These are phyloP conservation scores for Enteromius unitaeniatus DNA, from an alignment of 2,797 vertebrate species.

Conservation along the genomic window DNA sequence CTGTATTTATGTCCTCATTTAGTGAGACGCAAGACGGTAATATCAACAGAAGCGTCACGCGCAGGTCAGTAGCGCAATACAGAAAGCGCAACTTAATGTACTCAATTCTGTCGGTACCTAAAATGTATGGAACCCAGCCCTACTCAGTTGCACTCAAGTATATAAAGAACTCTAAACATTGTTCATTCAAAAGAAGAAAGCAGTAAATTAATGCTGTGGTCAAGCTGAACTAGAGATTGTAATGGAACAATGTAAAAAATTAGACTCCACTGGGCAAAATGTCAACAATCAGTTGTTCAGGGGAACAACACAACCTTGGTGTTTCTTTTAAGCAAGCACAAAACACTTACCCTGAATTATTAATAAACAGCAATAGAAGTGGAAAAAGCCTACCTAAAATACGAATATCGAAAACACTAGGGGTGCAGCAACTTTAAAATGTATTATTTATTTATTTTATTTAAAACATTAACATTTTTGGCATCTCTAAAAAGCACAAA, in stretches of 20 bases:
- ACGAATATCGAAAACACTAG: background rate
- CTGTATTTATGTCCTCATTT: no score
- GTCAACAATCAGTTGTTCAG: background rate
- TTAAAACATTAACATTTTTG: background rate
- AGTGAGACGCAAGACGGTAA: no score
- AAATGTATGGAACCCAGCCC: no score
- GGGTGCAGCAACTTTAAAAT: background rate
- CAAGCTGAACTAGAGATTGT: conserved; percentile 16
- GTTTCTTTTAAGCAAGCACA: background rate
- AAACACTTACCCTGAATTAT: background rate
- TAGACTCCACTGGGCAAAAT: conserved; percentile 28
- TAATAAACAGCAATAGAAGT: conserved; percentile 8
- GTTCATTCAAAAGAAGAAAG: conserved; percentile 14
- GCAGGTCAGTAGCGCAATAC: no score
- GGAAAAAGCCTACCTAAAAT: background rate
- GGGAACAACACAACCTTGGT: background rate
- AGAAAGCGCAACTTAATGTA: no score
- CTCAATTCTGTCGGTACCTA: no score
- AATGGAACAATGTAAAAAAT: conserved; percentile 38
- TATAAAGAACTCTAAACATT: background rate
- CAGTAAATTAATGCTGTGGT: background rate
- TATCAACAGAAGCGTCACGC: no score
- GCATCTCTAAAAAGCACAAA: background rate
- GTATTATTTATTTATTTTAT: background rate
- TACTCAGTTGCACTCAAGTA: background rate